Evolutionary conservation across 92 coral and sea anemone genomes (phyloP).

Genomic region (Ricordea florida): DNA sequence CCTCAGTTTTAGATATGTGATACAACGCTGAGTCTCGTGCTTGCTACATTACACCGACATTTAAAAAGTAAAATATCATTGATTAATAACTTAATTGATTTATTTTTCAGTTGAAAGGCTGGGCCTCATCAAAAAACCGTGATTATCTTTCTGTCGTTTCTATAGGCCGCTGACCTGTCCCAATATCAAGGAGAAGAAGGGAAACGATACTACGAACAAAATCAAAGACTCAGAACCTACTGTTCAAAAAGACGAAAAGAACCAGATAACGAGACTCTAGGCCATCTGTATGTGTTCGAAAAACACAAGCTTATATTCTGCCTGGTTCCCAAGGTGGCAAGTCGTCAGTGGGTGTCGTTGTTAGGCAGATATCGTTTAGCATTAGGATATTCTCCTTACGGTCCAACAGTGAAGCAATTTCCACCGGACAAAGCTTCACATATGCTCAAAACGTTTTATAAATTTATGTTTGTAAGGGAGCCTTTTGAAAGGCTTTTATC

Average conservation of each 20-base stretch:
- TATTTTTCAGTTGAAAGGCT: too few relatives aligned
- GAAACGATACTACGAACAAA: neutral
- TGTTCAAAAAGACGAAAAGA: neutral
- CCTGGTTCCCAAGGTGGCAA: neutral
- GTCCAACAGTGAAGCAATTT: neutral
- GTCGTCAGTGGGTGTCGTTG: neutral
- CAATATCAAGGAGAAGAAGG: neutral
- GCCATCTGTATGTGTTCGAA: neutral
- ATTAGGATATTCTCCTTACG: neutral
- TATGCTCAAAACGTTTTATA: neutral
- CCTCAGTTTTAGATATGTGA: too few relatives aligned
- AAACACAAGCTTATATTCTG: constrained; percentile 3
- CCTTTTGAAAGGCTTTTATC: neutral
- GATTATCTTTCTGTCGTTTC: too few relatives aligned
- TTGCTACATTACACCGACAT: too few relatives aligned
- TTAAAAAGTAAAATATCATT: too few relatives aligned
- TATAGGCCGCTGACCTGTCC: neutral
- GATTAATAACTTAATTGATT: too few relatives aligned
- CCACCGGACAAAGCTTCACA: neutral
- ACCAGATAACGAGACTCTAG: neutral
- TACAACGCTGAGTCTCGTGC: too few relatives aligned
- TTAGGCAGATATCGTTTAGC: neutral
- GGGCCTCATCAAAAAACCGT: too few relatives aligned
- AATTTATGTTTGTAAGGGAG: neutral
- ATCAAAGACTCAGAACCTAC: neutral